phyloP scores from a whole-genome alignment of 2,113 vertebrate species.

The Platycercus adscitus region DNA sequence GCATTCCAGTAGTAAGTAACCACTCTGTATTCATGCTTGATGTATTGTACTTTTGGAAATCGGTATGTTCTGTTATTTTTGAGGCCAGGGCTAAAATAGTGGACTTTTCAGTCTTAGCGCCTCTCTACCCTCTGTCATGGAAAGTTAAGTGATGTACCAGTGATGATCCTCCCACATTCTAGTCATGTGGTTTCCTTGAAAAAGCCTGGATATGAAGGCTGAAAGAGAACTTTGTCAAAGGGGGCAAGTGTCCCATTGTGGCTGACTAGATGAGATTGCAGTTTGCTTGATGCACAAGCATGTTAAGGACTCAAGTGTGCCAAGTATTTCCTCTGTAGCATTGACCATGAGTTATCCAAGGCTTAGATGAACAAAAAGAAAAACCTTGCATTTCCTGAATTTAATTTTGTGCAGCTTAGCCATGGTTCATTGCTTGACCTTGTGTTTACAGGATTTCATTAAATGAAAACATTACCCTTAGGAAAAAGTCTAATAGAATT shows the following conservation, averaged over 20 bases:
- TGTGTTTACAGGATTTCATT: conserved; percentile 36
- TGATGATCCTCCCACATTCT: neutral
- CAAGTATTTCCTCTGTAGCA: neutral
- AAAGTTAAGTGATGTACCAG: neutral
- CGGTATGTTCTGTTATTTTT: neutral
- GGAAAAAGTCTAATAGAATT: neutral
- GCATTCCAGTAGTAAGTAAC: neutral
- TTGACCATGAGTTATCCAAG: neutral
- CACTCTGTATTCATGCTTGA: neutral
- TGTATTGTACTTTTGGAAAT: neutral
- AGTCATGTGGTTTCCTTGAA: neutral
- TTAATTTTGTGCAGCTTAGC: conserved; percentile 16
- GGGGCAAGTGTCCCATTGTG: too few relatives aligned
- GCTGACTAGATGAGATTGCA: neutral
- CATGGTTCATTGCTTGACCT: conserved; percentile 17
- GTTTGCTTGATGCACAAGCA: neutral
- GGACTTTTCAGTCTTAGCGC: neutral
- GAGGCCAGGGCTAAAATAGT: neutral
- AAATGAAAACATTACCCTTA: conserved; percentile 1
- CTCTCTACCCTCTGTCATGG: neutral
- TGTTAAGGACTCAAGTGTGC: neutral
- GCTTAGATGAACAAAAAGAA: neutral
- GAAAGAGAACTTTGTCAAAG: neutral
- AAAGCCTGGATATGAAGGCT: neutral
- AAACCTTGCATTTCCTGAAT: neutral